Percentiles rank a stretch among this genome's conserved stretches.
Conservation (phyloP, 2,797 vertebrate species). For the Thunnus albacares region DNA sequence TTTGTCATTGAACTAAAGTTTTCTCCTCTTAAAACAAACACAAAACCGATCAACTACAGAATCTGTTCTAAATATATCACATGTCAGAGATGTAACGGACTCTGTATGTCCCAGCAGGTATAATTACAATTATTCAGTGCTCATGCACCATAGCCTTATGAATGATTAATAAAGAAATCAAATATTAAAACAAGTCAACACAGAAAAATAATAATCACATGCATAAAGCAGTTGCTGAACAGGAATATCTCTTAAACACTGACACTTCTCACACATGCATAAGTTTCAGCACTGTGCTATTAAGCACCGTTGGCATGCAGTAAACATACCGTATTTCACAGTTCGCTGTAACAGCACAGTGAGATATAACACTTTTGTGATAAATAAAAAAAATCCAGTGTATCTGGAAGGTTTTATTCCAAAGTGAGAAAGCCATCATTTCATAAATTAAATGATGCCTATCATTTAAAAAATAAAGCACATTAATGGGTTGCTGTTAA, state of each 20-base stretch:
- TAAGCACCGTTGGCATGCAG: conserved; percentile 59
- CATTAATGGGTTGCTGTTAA: background rate
- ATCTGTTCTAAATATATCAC: conserved; percentile 15
- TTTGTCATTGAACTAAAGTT: conserved; percentile 7
- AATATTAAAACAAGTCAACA: conserved; percentile 82
- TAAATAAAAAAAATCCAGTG: conserved; percentile 30
- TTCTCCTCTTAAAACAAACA: background rate
- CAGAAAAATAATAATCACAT: conserved; percentile 68
- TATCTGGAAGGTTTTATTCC: conserved; percentile 48
- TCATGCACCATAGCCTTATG: conserved; percentile 64
- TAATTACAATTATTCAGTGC: conserved; percentile 73
- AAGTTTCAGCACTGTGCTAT: conserved; percentile 66
- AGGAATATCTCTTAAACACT: conserved; percentile 58
- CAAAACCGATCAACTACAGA: conserved; percentile 7
- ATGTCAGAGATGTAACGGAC: conserved; percentile 50
- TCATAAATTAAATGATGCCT: conserved; percentile 14
- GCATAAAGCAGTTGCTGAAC: conserved; percentile 62
- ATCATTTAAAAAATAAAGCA: conserved; percentile 34
- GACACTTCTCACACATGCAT: conserved; percentile 64
- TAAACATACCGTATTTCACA: conserved; percentile 55
- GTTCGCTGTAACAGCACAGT: conserved; percentile 64
- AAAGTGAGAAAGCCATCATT: conserved; percentile 27
- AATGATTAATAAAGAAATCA: conserved; percentile 82
- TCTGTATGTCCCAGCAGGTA: conserved; percentile 71
- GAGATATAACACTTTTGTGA: conserved; percentile 66